Base-by-base conservation (phyloP, 2,888 invertebrate genomes). In the Callosobruchus maculatus region DNA sequence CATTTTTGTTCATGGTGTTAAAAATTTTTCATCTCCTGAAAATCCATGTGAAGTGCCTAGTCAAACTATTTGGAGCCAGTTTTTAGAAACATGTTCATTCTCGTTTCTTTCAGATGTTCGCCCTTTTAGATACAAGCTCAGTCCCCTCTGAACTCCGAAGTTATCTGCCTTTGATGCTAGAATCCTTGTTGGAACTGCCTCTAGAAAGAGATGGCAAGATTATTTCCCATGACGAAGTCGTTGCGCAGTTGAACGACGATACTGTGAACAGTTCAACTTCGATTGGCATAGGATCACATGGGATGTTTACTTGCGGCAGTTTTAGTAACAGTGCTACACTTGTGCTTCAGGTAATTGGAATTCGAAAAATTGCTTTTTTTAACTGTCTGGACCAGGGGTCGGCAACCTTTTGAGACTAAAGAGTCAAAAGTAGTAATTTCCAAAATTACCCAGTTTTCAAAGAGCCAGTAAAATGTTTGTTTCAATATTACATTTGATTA, bases 221-320 rank as follows among this genome's bases (percentile, higher is more conserved):
- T 0, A 84, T 95, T 0, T 84, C 87, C 0, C 91, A 93, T 81
- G 92, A 93, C 83, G 91, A 93, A 0, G 92, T 97, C 21, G 93
- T 97, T n/a, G 90, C 93, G 0, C 90, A 93, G 81, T 89, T 95
- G 31, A 94, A 95, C 82, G 90, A 91, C 72, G 93, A 96, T 79
- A 94, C 95, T 0, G 90, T 95, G 22, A 87, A 89, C 30, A 90
- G 90, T 77, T 85, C 84, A n/a, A 88, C 91, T 20, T 86, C 90
- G 67, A 86, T 95, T 18, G 96, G 95, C 0, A 87, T 93, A 26
- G 87, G 3, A 78, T 79, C 26, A 74, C 77, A 70, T 84, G 88
- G 70, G 85, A 85, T 91, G 78, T 96, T 95, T 86, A 88, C 90
- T 22, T 93, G 94, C 78, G 95, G 95, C 20, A 87, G 89, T n/a